Evolutionary conservation across 2,888 invertebrate genomes (phyloP).

Genomic region (Antheraea yamamai): DNA sequence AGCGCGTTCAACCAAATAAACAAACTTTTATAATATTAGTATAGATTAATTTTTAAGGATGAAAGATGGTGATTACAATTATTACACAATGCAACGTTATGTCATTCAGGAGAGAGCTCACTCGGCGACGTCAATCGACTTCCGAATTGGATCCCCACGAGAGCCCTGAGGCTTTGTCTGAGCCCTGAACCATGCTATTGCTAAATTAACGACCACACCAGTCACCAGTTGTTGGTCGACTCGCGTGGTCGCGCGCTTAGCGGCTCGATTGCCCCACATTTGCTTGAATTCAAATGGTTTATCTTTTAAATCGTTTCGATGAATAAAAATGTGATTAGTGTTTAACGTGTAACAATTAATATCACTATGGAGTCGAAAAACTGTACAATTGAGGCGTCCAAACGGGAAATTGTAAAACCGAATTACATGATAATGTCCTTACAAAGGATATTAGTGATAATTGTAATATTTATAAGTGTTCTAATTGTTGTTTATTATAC

Average conservation of each 20-base stretch:
- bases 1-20: no score
- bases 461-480: slow-evolving; percentile 85
- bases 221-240: slow-evolving; percentile 68
- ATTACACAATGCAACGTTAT: slow-evolving; percentile 66
- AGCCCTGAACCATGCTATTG: slow-evolving; percentile 20
- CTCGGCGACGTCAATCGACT: slow-evolving; percentile 58
- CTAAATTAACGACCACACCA: slow-evolving; percentile 42
- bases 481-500: slow-evolving; percentile 87
- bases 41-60: slow-evolving; percentile 24
- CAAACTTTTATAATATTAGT: no score
- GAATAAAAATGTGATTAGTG: slow-evolving; percentile 47
- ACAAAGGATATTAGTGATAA: slow-evolving; percentile 85
- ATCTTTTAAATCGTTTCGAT: slow-evolving; percentile 20
- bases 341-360: slow-evolving; percentile 20
- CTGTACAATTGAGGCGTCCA: slow-evolving; percentile 43
- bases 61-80: slow-evolving; percentile 34
- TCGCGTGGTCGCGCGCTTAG: slow-evolving; percentile 62
- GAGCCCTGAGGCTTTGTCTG: slow-evolving; percentile 27
- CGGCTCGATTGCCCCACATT: slow-evolving; percentile 30
- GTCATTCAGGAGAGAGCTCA: slow-evolving; percentile 64
- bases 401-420: slow-evolving; percentile 62
- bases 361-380: slow-evolving; percentile 64
- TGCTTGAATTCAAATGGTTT: slow-evolving; percentile 16
- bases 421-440: slow-evolving; percentile 83
- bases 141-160: slow-evolving; percentile 62